These are phyloP conservation scores for Andinoacara biseriatus DNA, from an alignment of 2,113 vertebrate species.

Conservation along the genomic window DNA sequence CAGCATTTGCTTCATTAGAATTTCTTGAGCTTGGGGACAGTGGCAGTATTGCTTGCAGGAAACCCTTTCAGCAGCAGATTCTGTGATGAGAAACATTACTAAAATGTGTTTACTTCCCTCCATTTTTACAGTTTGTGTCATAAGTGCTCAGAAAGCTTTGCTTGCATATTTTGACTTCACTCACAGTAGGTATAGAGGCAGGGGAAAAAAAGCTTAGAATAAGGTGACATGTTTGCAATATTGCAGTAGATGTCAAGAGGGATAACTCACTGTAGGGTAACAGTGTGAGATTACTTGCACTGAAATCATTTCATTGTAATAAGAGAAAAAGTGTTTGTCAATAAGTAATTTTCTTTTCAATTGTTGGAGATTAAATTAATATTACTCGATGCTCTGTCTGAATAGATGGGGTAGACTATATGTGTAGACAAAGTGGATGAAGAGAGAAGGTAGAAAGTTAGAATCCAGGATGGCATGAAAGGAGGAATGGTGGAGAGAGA, in stretches of 20 bases:
- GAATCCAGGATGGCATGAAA: neutral
- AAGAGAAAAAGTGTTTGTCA: conserved; percentile 39
- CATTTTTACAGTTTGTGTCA: conserved; percentile 12
- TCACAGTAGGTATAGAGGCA: conserved; percentile 25
- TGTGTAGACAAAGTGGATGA: neutral
- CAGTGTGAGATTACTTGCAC: neutral
- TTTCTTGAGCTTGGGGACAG: conserved; percentile 21
- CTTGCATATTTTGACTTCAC: conserved; percentile 44
- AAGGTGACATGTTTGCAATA: conserved; percentile 34
- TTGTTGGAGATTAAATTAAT: conserved; percentile 31
- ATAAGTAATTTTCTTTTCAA: conserved; percentile 56
- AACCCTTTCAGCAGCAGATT: conserved; percentile 32
- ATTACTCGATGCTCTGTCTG: conserved; percentile 11
- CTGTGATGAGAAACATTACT: conserved; percentile 35
- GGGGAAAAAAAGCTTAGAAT: conserved; percentile 30
- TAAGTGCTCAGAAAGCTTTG: conserved; percentile 31
- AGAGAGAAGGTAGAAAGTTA: neutral
- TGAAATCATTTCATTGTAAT: conserved; percentile 25
- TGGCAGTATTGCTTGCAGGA: conserved; percentile 26
- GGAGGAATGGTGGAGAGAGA: neutral
- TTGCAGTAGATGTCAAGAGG: conserved; percentile 10
- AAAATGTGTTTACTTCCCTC: conserved; percentile 36
- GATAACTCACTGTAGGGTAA: conserved; percentile 24
- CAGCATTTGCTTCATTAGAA: conserved; percentile 4
- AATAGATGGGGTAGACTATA: neutral